Conservation (phyloP, 2,888 invertebrate genomes). For the Leucoma salicis region DNA sequence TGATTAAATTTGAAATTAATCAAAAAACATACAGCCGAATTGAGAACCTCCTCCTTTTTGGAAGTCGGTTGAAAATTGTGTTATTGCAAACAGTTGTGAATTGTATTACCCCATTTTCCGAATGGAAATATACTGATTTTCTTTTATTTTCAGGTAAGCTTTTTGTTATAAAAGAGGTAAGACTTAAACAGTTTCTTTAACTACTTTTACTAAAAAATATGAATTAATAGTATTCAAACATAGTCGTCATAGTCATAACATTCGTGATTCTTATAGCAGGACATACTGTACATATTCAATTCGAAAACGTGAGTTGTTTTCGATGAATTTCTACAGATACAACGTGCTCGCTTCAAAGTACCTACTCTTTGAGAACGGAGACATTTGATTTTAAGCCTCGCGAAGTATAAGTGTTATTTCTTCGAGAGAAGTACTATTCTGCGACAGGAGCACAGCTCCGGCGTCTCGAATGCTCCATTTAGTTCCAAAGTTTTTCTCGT, state of each 20-base stretch:
- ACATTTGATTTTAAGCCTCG: slow-evolving; percentile 82
- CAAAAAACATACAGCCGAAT: no score
- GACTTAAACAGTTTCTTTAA: background rate
- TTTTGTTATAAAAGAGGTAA: slow-evolving; percentile 6
- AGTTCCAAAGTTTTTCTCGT: slow-evolving; percentile 83
- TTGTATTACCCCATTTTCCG: no score
- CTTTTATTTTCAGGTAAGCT: slow-evolving; percentile 36
- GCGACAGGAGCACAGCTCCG: slow-evolving; percentile 76
- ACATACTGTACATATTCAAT: no score
- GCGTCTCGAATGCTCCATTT: slow-evolving; percentile 82
- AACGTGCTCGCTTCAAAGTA: slow-evolving; percentile 60
- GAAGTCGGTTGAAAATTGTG: no score
- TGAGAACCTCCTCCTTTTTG: no score
- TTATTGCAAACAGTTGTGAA: no score
- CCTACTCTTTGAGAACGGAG: slow-evolving; percentile 65
- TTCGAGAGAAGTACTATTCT: slow-evolving; percentile 80
- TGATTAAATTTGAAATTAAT: no score
- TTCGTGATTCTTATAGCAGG: background rate
- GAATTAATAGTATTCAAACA: no score
- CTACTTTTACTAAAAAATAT: background rate
- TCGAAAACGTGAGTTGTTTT: slow-evolving; percentile 41
- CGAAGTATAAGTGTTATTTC: slow-evolving; percentile 82
- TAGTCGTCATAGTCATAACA: background rate
- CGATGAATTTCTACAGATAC: slow-evolving; percentile 62
- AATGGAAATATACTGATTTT: slow-evolving; percentile 11